Conservation (phyloP, 2,113 vertebrate species). For the Cephalopterus ornatus region DNA sequence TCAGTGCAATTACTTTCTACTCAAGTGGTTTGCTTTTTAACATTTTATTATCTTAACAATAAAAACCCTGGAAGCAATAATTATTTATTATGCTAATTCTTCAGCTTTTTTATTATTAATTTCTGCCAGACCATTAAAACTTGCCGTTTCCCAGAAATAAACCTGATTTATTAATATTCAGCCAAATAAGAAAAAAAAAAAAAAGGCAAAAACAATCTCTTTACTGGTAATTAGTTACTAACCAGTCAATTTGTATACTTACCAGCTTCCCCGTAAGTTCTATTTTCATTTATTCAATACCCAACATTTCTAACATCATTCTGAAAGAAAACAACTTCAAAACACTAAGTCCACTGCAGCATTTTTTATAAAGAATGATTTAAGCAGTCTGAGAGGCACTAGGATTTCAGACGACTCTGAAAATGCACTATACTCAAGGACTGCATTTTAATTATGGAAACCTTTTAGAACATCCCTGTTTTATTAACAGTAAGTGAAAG, state of each 20-base stretch:
- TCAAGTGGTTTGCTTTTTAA: slow-evolving; percentile 81
- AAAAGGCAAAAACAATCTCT: slow-evolving; percentile 30
- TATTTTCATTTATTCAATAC: slow-evolving; percentile 52
- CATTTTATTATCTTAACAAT: slow-evolving; percentile 87
- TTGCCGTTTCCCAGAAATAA: slow-evolving; percentile 72
- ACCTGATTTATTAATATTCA: slow-evolving; percentile 76
- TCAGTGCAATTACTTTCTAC: slow-evolving; percentile 80
- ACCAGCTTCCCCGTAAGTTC: slow-evolving; percentile 16
- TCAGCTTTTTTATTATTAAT: slow-evolving; percentile 72
- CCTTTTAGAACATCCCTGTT: slow-evolving; percentile 64
- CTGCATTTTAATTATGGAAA: slow-evolving; percentile 65
- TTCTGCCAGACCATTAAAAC: slow-evolving; percentile 74
- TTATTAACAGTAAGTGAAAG: slow-evolving; percentile 68
- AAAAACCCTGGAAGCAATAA: slow-evolving; percentile 89
- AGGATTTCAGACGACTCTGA: slow-evolving; percentile 10
- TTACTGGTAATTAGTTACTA: slow-evolving; percentile 73
- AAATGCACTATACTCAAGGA: slow-evolving; percentile 45
- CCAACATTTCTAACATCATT: slow-evolving; percentile 21
- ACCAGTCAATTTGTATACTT: slow-evolving; percentile 47
- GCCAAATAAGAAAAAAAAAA: slow-evolving; percentile 56
- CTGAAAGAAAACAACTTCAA: slow-evolving; percentile 15
- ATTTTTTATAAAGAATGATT: slow-evolving; percentile 35
- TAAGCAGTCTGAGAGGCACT: slow-evolving; percentile 25
- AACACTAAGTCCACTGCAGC: neutral
- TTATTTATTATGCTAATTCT: slow-evolving; percentile 88